Evolutionary conservation across 2,888 invertebrate species (phyloP), one percentile per base, ranked within the genome.

Genomic region (Eumerus sabulonum): DNA sequence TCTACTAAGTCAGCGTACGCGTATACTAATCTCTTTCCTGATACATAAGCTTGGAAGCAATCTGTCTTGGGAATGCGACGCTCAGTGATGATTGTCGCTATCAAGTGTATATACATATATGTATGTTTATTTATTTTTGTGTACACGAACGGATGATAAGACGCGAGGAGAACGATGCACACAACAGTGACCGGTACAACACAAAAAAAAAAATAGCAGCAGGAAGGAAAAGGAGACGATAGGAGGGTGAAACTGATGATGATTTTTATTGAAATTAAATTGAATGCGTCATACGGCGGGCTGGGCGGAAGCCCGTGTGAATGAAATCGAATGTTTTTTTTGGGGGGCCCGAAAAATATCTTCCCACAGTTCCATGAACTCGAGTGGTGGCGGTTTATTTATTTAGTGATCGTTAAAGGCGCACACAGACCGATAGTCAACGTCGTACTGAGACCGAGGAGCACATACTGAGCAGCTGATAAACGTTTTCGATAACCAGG

Each of bases 351-450:
- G 68, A 48, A 73, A 74, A 74, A n/a, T 5, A 67, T 70, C 4
- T 79, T 79, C 79, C 79, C 79, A 79, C 79, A 79, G 68, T 74
- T 68, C 68, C 68, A 79, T 73, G 60, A 79, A 79, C 72, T 79
- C 68, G 74, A 79, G 64, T 76, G 64, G 48, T 57, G 48, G 50
- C 51, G 45, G 9, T 67, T 66, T 60, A 50, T 76, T 60, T 66
- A 19, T 68, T 47, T 47, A 59, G 67, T 44, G 48, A 63, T 14
- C 47, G 66, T 62, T 76, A 47, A 60, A 36, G 56, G 48, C 72
- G 67, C 57, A 64, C 63, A 47, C 68, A 50, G 51, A 67, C 53
- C 36, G 47, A 63, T 62, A 40, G 5, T 16, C 57, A 72, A 62
- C 62, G 63, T 51, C 16, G 27, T 59, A 64, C 68, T 76, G 57